Conservation (phyloP, 2,888 invertebrate genomes). For the Orthosia cruda region DNA sequence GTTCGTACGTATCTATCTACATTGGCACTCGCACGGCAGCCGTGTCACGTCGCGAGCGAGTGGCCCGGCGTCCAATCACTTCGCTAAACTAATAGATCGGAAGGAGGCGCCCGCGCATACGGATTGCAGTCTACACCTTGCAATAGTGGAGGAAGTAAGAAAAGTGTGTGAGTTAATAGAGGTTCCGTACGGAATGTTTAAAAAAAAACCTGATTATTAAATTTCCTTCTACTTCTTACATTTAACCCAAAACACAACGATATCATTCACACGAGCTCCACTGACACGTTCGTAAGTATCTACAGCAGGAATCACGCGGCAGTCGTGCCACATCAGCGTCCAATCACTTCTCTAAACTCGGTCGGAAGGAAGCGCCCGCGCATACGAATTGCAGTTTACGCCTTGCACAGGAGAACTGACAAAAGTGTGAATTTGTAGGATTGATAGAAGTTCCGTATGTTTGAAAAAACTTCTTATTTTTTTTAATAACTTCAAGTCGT, state of each 20-base stretch:
- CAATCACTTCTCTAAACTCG: slow-evolving; percentile 89
- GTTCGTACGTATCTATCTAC: slow-evolving; percentile 30
- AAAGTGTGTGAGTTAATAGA: neutral
- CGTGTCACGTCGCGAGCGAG: slow-evolving; percentile 82
- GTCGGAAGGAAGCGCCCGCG: slow-evolving; percentile 85
- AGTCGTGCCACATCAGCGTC: slow-evolving; percentile 84
- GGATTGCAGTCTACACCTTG: slow-evolving; percentile 73
- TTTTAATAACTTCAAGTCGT: too few relatives aligned
- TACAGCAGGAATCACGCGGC: slow-evolving; percentile 66
- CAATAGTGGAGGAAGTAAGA: slow-evolving; percentile 22
- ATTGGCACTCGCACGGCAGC: slow-evolving; percentile 73
- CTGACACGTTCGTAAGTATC: slow-evolving; percentile 25
- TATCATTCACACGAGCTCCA: slow-evolving; percentile 16
- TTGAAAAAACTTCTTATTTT: neutral
- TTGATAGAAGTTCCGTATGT: slow-evolving; percentile 51
- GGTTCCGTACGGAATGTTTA: slow-evolving; percentile 36
- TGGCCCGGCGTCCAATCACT: slow-evolving; percentile 86
- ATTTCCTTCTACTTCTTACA: neutral
- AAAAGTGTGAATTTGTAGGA: neutral
- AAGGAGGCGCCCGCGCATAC: slow-evolving; percentile 85
- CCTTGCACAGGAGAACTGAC: slow-evolving; percentile 49
- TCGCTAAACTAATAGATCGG: slow-evolving; percentile 88
- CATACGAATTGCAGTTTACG: slow-evolving; percentile 79
- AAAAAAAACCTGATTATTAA: neutral
- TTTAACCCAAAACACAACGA: slow-evolving; percentile 11